Conservation (phyloP, 2,797 vertebrate genomes). For the Astyanax mexicanus region DNA sequence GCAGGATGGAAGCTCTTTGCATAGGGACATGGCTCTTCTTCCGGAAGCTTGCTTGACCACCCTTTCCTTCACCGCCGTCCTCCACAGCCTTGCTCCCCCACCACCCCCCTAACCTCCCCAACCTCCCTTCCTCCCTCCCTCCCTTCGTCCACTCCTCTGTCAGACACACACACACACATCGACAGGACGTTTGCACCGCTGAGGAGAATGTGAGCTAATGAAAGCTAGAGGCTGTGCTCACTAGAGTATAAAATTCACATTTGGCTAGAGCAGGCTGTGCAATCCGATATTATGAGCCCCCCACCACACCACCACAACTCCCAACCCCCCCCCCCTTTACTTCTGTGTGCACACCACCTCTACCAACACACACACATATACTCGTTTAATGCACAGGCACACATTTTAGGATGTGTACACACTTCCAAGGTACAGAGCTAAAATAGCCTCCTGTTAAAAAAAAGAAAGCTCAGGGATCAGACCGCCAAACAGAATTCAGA, state of each 20-base stretch:
- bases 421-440: slow-evolving; percentile 43
- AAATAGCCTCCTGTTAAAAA: slow-evolving; percentile 38
- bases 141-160: slow-evolving; percentile 66
- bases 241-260: slow-evolving; percentile 88
- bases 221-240: slow-evolving; percentile 87
- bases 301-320: slow-evolving; percentile 54
- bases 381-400: slow-evolving; percentile 32
- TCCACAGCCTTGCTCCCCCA: no score
- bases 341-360: not conserved
- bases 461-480: slow-evolving; percentile 16
- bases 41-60: slow-evolving; percentile 62
- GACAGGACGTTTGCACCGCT: slow-evolving; percentile 83
- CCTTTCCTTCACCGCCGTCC: no score
- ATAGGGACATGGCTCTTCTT: slow-evolving; percentile 17
- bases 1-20: slow-evolving; percentile 7
- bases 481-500: not conserved
- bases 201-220: slow-evolving; percentile 88
- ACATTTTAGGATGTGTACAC: slow-evolving; percentile 37
- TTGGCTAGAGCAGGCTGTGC: slow-evolving; percentile 79
- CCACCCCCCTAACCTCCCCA: no score
- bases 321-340: not conserved
- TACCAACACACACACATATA: slow-evolving; percentile 35
- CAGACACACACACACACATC: slow-evolving; percentile 63
- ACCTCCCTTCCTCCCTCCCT: slow-evolving; percentile 42
- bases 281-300: slow-evolving; percentile 84